Base-by-base conservation (phyloP, 2,888 invertebrate genomes). In the Herminia tarsipennalis region DNA sequence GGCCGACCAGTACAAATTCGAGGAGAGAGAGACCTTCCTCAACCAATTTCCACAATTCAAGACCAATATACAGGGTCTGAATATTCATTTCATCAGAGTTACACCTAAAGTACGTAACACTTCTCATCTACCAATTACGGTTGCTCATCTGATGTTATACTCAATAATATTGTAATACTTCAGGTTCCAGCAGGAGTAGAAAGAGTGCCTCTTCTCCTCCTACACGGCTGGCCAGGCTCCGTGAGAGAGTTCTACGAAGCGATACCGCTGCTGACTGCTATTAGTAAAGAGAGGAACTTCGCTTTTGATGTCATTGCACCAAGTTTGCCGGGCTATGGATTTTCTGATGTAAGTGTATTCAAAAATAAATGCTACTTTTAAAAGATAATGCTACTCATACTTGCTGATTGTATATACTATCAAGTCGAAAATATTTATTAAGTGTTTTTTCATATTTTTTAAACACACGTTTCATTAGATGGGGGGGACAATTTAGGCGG, bases 181-280 rank as follows among this genome's bases (percentile, higher is more conserved):
- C 62, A 87, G 84, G 80, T 78, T 0, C 73, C 82, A 0, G 39
- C 68, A 20, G 80, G 78, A 3, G 71, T 75, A 0, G 69, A 92
- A 59, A 88, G 94, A 0, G 68, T 95, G 0, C 96, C 96, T 0
- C 59, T 97, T 1, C 78, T 96, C 1, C 66, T 97, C 5, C 83
- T 95, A 1, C 97, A 97, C 74, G 97, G 97, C 18, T 97, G 97
- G 97, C 96, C 96, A 0, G 96, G 96, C 0, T 95, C 95, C 0
- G 92, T 96, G 0, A 86, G 94, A 5, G 96, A 97, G 86, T 96
- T 96, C 78, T 94, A 95, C 72, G 94, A 94, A 54, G 86, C 95
- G 0, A 93, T 96, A 24, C 95, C 95, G 0, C 66, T 93, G 8
- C 81, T 95, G 8, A 94, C 93, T 0, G 89, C 88, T 0, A 92